Evolutionary conservation across 1,140 invertebrate genomes (phyloP), one percentile per base, ranked within the genome.

Genomic region (Proales similis): DNA sequence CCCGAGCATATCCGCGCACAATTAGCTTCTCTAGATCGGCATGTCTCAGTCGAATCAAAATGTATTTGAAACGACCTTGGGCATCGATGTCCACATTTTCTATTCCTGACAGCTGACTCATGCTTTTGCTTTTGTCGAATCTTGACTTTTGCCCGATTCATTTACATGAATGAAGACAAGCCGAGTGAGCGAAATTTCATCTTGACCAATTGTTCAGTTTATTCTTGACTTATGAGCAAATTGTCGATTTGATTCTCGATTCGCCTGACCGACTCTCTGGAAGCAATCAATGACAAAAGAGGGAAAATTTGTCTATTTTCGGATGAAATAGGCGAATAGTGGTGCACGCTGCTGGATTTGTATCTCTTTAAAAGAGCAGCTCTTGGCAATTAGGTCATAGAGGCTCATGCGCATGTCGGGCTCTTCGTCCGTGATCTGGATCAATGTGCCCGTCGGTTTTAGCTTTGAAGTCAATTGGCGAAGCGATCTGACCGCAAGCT

Each of bases 1-100:
- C 82, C 66, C 79, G 78, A 4, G 74, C 76, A 69, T 86, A 84
- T 22, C 87, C 87, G 63, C 87, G 79, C 3, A 89, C 84, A 36
- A 90, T 82, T 43, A 77, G 76, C 69, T 85, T 83, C 42, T 71
- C 75, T 7, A 70, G 68, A 24, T 79, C 73, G 29, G 74, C 74
- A 9, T 69, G 72, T 9, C 70, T 67, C 3, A 57, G 4, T 42
- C 32, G 29, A 2, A 57, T 57, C 14, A 57, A 39, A 22, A 57
- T 57, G 22, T 57, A 57, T 57, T 57, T 57, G 12, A 57, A 57
- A 6, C 51, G 20, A n/a, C 51, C 51, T 0, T 19, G 17, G 4
- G 22, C n/a, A 26, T 57, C 51, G 12, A 57, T 57, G 12, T 20
- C 19, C 11, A 57, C 51, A 57, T 27, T 42, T 7, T 24, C 33